Base-by-base conservation (phyloP, 1,140 invertebrate genomes). In the Calliopsis andreniformis region DNA sequence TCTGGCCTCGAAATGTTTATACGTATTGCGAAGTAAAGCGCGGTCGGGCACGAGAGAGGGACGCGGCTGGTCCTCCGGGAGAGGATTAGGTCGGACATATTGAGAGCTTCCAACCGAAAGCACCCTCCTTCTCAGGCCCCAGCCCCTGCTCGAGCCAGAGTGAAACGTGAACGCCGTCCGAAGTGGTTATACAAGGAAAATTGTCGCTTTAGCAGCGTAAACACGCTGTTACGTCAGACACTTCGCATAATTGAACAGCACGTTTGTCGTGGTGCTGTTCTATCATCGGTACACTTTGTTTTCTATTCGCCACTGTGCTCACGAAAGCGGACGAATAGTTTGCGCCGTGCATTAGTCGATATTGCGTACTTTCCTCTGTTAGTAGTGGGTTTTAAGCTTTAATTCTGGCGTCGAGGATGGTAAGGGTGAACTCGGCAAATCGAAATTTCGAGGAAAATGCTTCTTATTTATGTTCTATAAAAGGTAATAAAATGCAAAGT, bases 1-100 rank as follows among this genome's bases (percentile, higher is more conserved):
- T 82, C 83, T 84, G 83, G 78, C 56, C 83, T 84, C 79, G 83
- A 85, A 85, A 85, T 85, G 84, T 85, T 85, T 82, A 79, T 85
- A 85, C 82, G 82, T 85, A 85, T 85, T 79, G 83, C 83, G 82
- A 85, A 85, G 83, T 85, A 85, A 85, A 84, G 76, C 75, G 71
- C 64, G 77, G 63, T 62, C 66, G 55, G 61, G 70, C n/a, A n/a
- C n/a, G 56, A 25, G 61, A 53, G 69, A 77, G 51, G 56, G 67
- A 68, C 72, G 69, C 70, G 72, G 51, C 63, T 55, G 61, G 82
- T 80, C 84, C 84, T 85, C 84, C 30, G 84, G 83, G 84, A 82
- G 82, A 80, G 78, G 85, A 89, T 88, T 89, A 90, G 87, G 85
- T 88, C 83, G 85, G 87, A 89, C 86, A 89, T 89, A 89, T 89